These are phyloP conservation scores for Bubo bubo DNA, from an alignment of 2,113 vertebrate genomes.

Conservation along the genomic window DNA sequence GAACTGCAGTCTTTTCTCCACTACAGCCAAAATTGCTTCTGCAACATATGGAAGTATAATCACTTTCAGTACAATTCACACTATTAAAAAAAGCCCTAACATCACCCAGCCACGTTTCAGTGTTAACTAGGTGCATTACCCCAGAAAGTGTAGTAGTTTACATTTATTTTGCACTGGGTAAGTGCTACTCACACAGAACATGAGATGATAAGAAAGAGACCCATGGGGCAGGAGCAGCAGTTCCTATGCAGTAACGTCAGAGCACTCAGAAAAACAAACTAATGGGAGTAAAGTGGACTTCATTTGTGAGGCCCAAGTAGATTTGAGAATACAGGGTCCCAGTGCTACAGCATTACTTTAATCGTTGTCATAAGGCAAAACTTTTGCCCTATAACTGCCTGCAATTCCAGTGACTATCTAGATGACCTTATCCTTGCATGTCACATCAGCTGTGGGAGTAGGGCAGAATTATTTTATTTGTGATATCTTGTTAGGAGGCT, in stretches of 20 bases:
- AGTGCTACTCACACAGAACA: background rate
- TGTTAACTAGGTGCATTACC: background rate
- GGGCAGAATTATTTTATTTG: background rate
- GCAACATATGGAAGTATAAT: background rate
- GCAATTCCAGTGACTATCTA: background rate
- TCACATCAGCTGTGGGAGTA: background rate
- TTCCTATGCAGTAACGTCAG: background rate
- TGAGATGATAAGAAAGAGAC: background rate
- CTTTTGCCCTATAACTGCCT: background rate
- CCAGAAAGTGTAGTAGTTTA: accelerated
- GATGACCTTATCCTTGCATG: background rate
- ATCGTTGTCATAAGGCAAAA: background rate
- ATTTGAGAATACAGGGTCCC: background rate
- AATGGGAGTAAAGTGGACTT: background rate
- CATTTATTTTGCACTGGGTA: background rate
- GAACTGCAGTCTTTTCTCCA: background rate
- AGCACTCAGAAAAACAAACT: background rate
- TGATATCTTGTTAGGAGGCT: background rate
- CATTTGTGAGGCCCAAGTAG: background rate
- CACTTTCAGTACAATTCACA: background rate
- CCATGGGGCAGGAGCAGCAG: background rate
- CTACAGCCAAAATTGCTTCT: background rate
- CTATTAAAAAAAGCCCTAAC: background rate
- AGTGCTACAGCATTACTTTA: background rate
- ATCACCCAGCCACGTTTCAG: accelerated